These are phyloP conservation scores for Theocolax elegans DNA, from an alignment of 1,140 invertebrate genomes.

Conservation along the genomic window DNA sequence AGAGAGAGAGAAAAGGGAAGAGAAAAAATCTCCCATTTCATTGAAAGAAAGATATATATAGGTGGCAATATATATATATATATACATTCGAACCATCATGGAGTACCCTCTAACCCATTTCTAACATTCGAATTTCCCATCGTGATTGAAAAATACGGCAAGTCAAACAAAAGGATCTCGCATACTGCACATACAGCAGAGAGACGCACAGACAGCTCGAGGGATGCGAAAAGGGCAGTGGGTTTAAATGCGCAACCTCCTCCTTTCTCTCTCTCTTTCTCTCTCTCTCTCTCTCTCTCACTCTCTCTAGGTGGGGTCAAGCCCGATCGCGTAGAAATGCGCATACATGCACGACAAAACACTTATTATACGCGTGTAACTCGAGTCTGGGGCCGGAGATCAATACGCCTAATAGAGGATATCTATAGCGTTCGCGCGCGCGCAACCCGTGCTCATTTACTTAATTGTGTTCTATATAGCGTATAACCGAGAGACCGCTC, in stretches of 20 bases:
- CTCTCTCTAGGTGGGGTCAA: slow-evolving; percentile 28
- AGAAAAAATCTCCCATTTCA: too few relatives aligned
- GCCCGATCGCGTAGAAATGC: slow-evolving; percentile 39
- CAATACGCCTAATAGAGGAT: slow-evolving; percentile 68
- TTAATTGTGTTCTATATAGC: slow-evolving; percentile 67
- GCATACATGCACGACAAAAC: slow-evolving; percentile 64
- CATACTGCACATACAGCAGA: too few relatives aligned
- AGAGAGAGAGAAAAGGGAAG: not conserved
- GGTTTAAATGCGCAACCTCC: too few relatives aligned
- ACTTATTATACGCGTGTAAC: slow-evolving; percentile 63
- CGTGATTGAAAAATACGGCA: too few relatives aligned
- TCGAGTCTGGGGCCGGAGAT: slow-evolving; percentile 61
- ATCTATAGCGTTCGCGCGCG: slow-evolving; percentile 60
- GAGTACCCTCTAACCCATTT: too few relatives aligned
- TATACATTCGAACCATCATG: too few relatives aligned
- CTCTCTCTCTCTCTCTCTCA: too few relatives aligned
- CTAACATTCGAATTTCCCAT: too few relatives aligned
- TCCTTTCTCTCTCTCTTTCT: too few relatives aligned
- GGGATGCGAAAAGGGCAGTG: not conserved
- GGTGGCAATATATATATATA: too few relatives aligned
- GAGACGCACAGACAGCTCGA: not conserved
- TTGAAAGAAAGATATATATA: too few relatives aligned
- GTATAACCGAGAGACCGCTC: slow-evolving; percentile 34
- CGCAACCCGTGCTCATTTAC: slow-evolving; percentile 68
- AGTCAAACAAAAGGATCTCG: too few relatives aligned